Evolutionary conservation across 2,888 invertebrate species (phyloP).

Genomic region (Netelia fuscicornis): DNA sequence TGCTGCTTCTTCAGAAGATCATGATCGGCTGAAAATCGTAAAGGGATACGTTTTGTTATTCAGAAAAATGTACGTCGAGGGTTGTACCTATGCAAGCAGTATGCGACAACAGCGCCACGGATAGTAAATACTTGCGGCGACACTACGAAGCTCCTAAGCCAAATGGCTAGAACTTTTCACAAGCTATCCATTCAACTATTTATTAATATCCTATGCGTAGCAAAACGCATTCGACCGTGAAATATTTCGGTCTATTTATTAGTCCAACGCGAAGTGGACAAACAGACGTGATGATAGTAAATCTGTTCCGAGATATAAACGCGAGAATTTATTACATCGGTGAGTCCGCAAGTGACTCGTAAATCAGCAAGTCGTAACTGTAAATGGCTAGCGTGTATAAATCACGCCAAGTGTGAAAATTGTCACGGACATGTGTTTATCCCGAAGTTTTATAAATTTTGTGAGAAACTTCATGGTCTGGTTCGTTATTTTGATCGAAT

Average conservation of each 20-base stretch:
- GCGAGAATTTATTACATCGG: slow-evolving; percentile 13
- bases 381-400: not conserved
- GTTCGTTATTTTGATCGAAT: not conserved
- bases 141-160: not conserved
- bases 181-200: slow-evolving; percentile 62
- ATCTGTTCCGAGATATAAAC: slow-evolving; percentile 1
- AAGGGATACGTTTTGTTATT: slow-evolving; percentile 4
- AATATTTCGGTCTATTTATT: not conserved
- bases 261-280: not conserved
- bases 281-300: slow-evolving; percentile 4
- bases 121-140: not conserved
- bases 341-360: not conserved
- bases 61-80: not conserved
- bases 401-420: not conserved
- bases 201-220: slow-evolving; percentile 37
- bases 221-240: not conserved
- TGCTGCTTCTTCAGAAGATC: slow-evolving; percentile 86
- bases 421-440: not conserved
- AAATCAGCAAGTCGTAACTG: slow-evolving; percentile 1
- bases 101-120: not conserved
- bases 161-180: not conserved
- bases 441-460: slow-evolving; percentile 1
- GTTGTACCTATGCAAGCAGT: not conserved
- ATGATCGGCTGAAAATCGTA: slow-evolving; percentile 85
- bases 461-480: not conserved